phyloP scores from a whole-genome alignment of 2,888 invertebrate species.

The Phortica okadai region DNA sequence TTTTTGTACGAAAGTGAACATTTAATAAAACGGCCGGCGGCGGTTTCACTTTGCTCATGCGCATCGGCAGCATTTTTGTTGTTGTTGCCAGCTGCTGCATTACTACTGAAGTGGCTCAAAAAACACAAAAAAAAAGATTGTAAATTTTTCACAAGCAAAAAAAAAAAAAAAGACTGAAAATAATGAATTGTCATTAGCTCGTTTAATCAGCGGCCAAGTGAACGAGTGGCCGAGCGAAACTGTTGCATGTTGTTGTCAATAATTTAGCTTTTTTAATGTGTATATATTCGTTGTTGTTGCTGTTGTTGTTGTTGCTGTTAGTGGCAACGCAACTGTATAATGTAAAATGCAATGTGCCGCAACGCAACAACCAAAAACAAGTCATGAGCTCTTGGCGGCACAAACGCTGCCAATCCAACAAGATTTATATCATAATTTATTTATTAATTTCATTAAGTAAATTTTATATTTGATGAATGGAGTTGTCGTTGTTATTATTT shows the following conservation, averaged over 20 bases:
- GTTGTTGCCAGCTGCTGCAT: constrained; percentile 10
- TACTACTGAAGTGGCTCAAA: background rate
- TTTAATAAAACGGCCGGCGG: background rate
- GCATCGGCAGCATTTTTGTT: constrained; percentile 13
- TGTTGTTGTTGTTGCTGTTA: constrained; percentile 8
- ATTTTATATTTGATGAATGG: constrained; percentile 65
- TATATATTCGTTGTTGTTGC: constrained; percentile 50
- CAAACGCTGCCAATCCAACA: constrained; percentile 28
- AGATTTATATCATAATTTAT: constrained; percentile 72
- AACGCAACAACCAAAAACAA: constrained; percentile 6
- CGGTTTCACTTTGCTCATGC: background rate
- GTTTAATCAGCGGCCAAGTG: constrained; percentile 21
- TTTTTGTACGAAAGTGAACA: background rate
- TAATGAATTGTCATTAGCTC: constrained; percentile 32
- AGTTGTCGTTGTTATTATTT: constrained; percentile 58
- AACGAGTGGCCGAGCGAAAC: background rate
- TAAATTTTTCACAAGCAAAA: constrained; percentile 14
- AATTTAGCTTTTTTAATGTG: constrained; percentile 58
- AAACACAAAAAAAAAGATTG: background rate
- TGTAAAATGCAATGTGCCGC: background rate
- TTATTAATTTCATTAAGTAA: constrained; percentile 71
- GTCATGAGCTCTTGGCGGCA: background rate
- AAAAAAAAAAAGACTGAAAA: constrained; percentile 9
- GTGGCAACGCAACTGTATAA: background rate
- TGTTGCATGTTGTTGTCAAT: constrained; percentile 61